Evolutionary conservation across 2,797 vertebrate genomes (phyloP).

Genomic region (Crypturellus tataupa): DNA sequence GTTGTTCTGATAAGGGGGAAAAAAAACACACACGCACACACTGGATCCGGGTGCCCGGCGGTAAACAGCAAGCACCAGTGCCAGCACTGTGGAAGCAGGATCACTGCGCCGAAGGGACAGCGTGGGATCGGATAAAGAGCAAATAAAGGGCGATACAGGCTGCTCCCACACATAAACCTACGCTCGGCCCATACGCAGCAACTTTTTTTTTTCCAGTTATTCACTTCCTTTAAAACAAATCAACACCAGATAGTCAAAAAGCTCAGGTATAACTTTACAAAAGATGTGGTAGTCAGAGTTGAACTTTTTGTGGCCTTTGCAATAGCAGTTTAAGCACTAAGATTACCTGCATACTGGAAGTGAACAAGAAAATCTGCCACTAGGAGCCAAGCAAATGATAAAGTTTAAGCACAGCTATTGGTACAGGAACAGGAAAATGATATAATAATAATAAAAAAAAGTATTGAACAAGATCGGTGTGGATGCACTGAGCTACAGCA

Average conservation of each 20-base stretch:
- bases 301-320: background rate
- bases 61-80: background rate
- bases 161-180: background rate
- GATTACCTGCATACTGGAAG: background rate
- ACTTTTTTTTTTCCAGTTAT: background rate
- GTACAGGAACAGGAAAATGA: background rate
- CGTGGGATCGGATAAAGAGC: background rate
- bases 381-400: background rate
- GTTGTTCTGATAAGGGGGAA: background rate
- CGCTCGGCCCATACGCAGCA: background rate
- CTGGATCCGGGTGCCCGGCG: rapidly evolving
- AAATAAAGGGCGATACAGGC: background rate
- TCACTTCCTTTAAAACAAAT: background rate
- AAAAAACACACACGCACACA: background rate
- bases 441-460: background rate
- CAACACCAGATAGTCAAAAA: background rate
- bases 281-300: background rate
- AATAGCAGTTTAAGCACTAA: background rate
- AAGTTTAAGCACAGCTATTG: background rate
- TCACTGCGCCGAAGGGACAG: background rate
- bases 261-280: background rate
- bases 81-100: rapidly evolving
- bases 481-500: background rate
- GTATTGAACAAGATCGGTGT: background rate
- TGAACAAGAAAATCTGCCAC: background rate